Percentiles rank a stretch among this genome's conserved stretches.
Conservation (phyloP, 2,113 vertebrate species). For the Vimba vimba region DNA sequence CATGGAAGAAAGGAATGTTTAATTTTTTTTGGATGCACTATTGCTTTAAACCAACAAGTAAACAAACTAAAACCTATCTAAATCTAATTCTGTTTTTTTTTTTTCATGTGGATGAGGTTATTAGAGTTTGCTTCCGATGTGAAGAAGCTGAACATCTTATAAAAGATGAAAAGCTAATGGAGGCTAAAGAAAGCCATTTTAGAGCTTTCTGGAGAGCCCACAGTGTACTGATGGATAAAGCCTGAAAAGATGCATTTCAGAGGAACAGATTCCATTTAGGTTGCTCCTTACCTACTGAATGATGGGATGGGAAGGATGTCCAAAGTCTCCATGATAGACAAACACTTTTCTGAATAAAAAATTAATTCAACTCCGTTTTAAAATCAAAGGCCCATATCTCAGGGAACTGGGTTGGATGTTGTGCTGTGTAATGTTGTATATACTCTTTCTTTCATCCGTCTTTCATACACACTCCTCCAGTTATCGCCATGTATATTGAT, state of each 20-base stretch:
- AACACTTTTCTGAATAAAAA: slow-evolving; percentile 32
- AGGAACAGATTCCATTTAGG: slow-evolving; percentile 15
- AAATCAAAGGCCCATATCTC: slow-evolving; percentile 10
- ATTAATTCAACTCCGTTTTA: background rate
- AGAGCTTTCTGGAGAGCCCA: slow-evolving; percentile 11
- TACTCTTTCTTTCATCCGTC: background rate
- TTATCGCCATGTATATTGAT: background rate
- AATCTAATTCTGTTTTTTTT: background rate
- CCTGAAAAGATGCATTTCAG: slow-evolving; percentile 38
- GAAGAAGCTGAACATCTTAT: background rate
- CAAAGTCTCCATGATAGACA: background rate
- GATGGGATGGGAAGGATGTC: background rate
- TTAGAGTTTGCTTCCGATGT: background rate
- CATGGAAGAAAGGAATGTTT: background rate
- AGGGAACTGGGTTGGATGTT: slow-evolving; percentile 6
- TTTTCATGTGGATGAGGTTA: background rate
- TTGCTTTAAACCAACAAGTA: background rate
- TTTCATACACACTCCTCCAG: background rate
- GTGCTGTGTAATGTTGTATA: background rate
- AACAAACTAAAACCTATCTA: background rate
- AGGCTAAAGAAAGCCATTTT: slow-evolving; percentile 34
- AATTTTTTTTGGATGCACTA: background rate
- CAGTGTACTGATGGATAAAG: slow-evolving; percentile 30
- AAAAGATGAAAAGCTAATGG: slow-evolving; percentile 38
- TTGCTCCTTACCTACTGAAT: slow-evolving; percentile 20